A percentile compares a stretch with the other conserved stretches of the same genome.
Conservation (phyloP, 1,140 invertebrate genomes). For the Brachionus rotundiformis region DNA sequence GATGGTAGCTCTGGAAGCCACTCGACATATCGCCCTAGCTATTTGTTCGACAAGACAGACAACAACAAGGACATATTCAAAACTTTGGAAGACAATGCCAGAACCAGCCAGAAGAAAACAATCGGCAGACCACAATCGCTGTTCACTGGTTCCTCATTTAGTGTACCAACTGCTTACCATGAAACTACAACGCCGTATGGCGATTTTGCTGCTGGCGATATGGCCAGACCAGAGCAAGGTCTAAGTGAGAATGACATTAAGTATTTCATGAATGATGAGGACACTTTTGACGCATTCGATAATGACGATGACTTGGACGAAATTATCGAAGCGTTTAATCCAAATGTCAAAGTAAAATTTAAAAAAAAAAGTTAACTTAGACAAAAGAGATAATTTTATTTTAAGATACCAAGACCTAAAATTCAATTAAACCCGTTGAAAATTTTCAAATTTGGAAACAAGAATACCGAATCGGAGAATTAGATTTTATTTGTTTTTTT, state of each 20-base stretch:
- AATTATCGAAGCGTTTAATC: constrained; percentile 50
- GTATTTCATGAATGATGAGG: constrained; percentile 15
- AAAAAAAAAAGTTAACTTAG: not conserved
- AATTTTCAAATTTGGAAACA: constrained; percentile 47
- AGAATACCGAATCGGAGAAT: constrained; percentile 30
- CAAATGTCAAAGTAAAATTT: constrained; percentile 29
- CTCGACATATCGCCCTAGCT: constrained; percentile 24
- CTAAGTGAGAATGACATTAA: constrained; percentile 33
- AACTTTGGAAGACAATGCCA: constrained; percentile 43
- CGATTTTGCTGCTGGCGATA: not conserved
- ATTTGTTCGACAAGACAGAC: constrained; percentile 5
- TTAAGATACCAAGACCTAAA: constrained; percentile 45
- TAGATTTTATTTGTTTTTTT: not conserved
- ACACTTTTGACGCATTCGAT: constrained; percentile 35
- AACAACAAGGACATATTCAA: constrained; percentile 31
- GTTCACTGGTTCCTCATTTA: constrained; percentile 47
- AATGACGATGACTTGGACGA: constrained; percentile 49
- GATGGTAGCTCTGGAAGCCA: constrained; percentile 9
- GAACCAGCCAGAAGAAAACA: constrained; percentile 40
- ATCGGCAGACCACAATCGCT: constrained; percentile 37
- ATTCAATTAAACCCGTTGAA: constrained; percentile 52
- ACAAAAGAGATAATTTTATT: not conserved
- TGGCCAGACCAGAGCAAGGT: not conserved
- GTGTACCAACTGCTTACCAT: constrained; percentile 34
- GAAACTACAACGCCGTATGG: constrained; percentile 43